phyloP scores from a whole-genome alignment of 2,113 vertebrate species.

The Hydrochoerus hydrochaeris region DNA sequence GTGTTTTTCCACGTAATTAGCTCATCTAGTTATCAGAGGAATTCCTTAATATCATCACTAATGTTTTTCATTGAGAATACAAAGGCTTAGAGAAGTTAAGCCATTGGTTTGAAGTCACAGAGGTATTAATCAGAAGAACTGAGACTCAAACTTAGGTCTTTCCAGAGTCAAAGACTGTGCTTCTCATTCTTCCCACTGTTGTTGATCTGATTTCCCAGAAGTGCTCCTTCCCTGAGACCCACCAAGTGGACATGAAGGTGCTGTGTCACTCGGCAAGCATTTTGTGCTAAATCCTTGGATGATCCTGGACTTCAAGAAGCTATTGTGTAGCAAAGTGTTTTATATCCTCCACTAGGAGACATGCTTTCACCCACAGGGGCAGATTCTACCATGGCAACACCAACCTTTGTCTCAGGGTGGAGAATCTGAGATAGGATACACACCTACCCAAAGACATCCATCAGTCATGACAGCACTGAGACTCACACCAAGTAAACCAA shows the following conservation, averaged over 20 bases:
- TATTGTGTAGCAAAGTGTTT: background rate
- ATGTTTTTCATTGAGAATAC: background rate
- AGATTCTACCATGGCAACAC: background rate
- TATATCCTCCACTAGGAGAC: background rate
- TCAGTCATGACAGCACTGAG: background rate
- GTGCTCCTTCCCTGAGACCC: background rate
- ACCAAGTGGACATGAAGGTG: background rate
- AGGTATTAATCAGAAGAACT: background rate
- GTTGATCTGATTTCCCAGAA: background rate
- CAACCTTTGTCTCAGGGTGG: background rate
- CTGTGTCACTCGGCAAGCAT: background rate
- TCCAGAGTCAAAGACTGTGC: background rate
- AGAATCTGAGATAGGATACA: background rate
- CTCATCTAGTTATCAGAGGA: background rate
- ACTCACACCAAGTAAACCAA: background rate
- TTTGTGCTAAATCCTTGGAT: background rate
- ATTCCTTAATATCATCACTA: background rate
- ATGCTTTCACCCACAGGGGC: background rate
- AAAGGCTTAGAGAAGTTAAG: background rate
- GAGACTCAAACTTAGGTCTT: background rate
- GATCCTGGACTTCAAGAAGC: background rate
- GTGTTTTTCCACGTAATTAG: background rate
- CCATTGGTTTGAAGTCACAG: background rate
- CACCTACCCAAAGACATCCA: background rate
- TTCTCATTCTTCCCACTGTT: background rate